These are phyloP conservation scores for Glossosoma conforme DNA, from an alignment of 1,140 invertebrate genomes.

Conservation along the genomic window DNA sequence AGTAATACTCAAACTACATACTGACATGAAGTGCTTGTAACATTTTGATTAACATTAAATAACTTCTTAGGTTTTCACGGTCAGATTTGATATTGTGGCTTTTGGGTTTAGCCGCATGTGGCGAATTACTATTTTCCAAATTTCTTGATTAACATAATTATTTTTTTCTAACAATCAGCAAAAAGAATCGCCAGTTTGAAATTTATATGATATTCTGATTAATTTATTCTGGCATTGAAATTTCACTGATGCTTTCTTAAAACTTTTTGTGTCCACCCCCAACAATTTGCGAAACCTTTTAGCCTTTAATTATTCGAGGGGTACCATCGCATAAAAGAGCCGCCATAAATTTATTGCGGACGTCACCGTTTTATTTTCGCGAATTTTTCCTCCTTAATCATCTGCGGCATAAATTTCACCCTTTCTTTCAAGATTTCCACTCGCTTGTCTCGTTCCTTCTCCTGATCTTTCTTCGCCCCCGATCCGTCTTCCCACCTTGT, in stretches of 20 bases:
- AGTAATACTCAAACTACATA: too few relatives aligned
- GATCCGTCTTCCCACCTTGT: slow-evolving; percentile 48
- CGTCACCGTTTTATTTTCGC: slow-evolving; percentile 53
- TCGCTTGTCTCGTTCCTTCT: slow-evolving; percentile 11
- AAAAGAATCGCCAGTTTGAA: too few relatives aligned
- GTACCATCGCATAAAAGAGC: slow-evolving; percentile 6
- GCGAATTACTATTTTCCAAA: too few relatives aligned
- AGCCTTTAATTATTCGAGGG: slow-evolving; percentile 23
- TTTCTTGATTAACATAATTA: too few relatives aligned
- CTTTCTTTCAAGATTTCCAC: slow-evolving; percentile 22
- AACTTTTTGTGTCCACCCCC: slow-evolving; percentile 19
- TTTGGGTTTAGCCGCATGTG: too few relatives aligned
- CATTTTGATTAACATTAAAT: too few relatives aligned
- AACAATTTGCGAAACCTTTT: slow-evolving; percentile 23
- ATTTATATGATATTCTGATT: too few relatives aligned
- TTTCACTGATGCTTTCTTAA: background rate
- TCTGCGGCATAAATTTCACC: slow-evolving; percentile 26
- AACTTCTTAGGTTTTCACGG: too few relatives aligned
- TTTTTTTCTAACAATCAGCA: too few relatives aligned
- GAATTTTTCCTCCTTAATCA: slow-evolving; percentile 41
- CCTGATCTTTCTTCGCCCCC: slow-evolving; percentile 35
- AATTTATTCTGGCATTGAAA: too few relatives aligned
- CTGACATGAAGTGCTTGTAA: too few relatives aligned
- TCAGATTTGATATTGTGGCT: too few relatives aligned
- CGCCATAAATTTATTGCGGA: slow-evolving; percentile 37